These are phyloP conservation scores for Helarctos malayanus DNA, from an alignment of 2,797 vertebrate species.

Conservation along the genomic window DNA sequence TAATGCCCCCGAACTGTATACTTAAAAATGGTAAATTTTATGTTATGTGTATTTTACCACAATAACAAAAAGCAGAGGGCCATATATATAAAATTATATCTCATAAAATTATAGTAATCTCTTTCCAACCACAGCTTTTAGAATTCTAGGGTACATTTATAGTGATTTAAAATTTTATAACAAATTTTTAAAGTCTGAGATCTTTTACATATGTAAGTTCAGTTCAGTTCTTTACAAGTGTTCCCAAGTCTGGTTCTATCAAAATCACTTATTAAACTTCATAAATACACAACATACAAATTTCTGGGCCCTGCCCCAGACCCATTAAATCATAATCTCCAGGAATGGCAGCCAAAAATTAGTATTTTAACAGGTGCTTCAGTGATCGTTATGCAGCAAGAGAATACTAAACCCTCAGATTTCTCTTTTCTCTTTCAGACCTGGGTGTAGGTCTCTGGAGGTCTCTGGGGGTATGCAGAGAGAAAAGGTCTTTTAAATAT, in stretches of 20 bases:
- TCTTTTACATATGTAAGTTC: conserved; percentile 40
- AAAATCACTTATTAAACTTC: conserved; percentile 55
- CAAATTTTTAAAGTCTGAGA: conserved; percentile 8
- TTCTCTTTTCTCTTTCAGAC: background rate
- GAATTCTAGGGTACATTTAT: background rate
- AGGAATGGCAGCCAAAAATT: background rate
- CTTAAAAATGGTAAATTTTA: conserved; percentile 32
- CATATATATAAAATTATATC: background rate
- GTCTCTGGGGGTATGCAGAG: background rate
- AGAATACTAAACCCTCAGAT: background rate
- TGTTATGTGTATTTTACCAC: background rate
- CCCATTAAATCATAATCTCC: conserved; percentile 43
- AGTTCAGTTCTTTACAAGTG: background rate
- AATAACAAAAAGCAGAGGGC: background rate
- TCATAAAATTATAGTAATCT: background rate
- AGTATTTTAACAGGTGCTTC: conserved; percentile 52
- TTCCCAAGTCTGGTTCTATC: conserved; percentile 31
- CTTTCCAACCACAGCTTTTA: conserved; percentile 32
- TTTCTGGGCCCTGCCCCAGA: conserved; percentile 10
- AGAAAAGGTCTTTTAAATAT: background rate
- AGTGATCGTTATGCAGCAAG: background rate
- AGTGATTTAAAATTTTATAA: conserved; percentile 59
- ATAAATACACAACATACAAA: conserved; percentile 36
- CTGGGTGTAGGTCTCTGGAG: background rate
- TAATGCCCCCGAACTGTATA: background rate